Evolutionary conservation across 2,888 invertebrate genomes (phyloP).

Genomic region (Caradrina kadenii): DNA sequence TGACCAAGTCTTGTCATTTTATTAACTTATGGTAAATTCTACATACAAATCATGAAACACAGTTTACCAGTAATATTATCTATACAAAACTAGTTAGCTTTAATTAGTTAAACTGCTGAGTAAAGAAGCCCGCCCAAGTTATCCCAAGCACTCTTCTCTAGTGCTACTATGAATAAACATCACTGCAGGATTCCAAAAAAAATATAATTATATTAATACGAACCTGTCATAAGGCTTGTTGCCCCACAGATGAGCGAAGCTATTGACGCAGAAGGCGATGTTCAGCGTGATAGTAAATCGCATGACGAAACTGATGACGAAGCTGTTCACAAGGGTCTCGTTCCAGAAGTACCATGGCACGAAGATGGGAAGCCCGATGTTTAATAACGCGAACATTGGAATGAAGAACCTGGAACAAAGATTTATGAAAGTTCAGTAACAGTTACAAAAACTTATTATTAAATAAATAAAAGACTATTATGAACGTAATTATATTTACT

Average conservation of each 20-base stretch:
- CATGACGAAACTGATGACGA: constrained; percentile 95
- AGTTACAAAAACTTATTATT: too few relatives aligned
- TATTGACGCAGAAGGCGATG: constrained; percentile 98
- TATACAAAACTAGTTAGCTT: too few relatives aligned
- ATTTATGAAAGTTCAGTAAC: not conserved
- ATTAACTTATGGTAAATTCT: not conserved
- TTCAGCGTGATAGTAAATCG: constrained; percentile 96
- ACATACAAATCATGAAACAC: not conserved
- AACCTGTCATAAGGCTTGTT: constrained; percentile 97
- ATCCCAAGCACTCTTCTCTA: too few relatives aligned
- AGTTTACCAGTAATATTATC: not conserved
- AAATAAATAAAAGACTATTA: too few relatives aligned
- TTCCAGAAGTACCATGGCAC: constrained; percentile 96
- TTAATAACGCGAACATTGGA: constrained; percentile 93
- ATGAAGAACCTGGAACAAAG: constrained; percentile 91
- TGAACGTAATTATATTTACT: too few relatives aligned
- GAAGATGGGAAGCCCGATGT: constrained; percentile 92
- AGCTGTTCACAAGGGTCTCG: constrained; percentile 94
- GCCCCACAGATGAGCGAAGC: constrained; percentile 98
- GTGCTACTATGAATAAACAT: too few relatives aligned
- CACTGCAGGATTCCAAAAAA: too few relatives aligned
- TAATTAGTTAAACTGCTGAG: too few relatives aligned
- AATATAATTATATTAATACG: constrained; percentile 57
- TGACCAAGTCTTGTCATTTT: not conserved
- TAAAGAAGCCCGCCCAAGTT: not conserved